These are phyloP conservation scores for Plectrocnemia conspersa DNA, from an alignment of 1,140 invertebrate species.

Conservation along the genomic window DNA sequence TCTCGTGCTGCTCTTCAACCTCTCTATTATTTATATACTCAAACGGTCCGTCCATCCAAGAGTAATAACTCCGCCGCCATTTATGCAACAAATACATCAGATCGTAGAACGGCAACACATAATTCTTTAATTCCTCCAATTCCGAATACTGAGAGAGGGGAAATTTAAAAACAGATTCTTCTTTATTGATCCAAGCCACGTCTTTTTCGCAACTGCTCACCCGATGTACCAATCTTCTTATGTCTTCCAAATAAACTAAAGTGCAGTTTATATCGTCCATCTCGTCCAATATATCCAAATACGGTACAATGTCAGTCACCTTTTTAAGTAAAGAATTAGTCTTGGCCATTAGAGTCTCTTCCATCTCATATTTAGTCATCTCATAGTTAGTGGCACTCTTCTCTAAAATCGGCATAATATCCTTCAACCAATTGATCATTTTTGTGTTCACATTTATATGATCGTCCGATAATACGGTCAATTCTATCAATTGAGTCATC, in stretches of 20 bases:
- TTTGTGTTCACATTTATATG: slow-evolving; percentile 63
- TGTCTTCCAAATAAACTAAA: slow-evolving; percentile 61
- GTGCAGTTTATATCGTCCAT: slow-evolving; percentile 65
- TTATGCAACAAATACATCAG: slow-evolving; percentile 57
- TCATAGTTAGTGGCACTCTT: slow-evolving; percentile 70
- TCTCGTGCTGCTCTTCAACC: slow-evolving; percentile 68
- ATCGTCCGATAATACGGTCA: slow-evolving; percentile 59
- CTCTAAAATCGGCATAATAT: slow-evolving; percentile 68
- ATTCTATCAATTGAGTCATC: slow-evolving; percentile 62
- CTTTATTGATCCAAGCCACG: slow-evolving; percentile 82
- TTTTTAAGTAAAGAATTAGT: slow-evolving; percentile 65
- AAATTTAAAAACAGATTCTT: slow-evolving; percentile 82
- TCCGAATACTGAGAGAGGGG: slow-evolving; percentile 67
- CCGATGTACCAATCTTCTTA: slow-evolving; percentile 68
- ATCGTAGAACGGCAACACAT: slow-evolving; percentile 63
- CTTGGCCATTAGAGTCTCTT: slow-evolving; percentile 66
- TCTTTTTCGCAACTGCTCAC: slow-evolving; percentile 68
- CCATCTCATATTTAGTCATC: slow-evolving; percentile 72
- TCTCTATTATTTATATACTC: slow-evolving; percentile 69
- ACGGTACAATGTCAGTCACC: slow-evolving; percentile 65
- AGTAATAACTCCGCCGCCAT: slow-evolving; percentile 76
- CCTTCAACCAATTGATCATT: slow-evolving; percentile 67
- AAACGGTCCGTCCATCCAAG: slow-evolving; percentile 90
- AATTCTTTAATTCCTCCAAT: slow-evolving; percentile 67
- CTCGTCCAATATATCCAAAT: slow-evolving; percentile 60